Conservation (phyloP, 1,140 invertebrate genomes). For the Harpegnathos saltator region DNA sequence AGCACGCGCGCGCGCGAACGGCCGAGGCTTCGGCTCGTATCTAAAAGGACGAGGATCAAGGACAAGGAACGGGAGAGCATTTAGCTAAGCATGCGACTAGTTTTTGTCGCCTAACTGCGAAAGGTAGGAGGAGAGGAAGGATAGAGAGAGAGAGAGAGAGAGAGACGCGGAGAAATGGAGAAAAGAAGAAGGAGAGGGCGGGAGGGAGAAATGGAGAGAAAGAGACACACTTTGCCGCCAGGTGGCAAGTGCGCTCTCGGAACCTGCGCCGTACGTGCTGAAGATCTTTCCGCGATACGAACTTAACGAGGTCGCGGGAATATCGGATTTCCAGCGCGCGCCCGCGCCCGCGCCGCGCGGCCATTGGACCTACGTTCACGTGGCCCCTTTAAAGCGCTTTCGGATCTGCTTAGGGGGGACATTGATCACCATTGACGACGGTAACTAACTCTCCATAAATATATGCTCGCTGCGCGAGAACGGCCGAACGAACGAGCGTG, state of each 20-base stretch:
- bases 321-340: conserved; percentile 61
- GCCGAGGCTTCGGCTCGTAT: conserved; percentile 61
- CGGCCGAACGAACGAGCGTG: too few species aligned
- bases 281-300: conserved; percentile 75
- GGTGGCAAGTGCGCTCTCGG: conserved; percentile 80
- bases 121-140: conserved; percentile 65
- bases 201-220: conserved; percentile 61
- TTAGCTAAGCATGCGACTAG: conserved; percentile 85
- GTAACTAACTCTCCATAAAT: not conserved
- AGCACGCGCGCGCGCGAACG: too few species aligned
- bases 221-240: conserved; percentile 72
- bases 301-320: conserved; percentile 74
- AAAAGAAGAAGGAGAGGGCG: conserved; percentile 55
- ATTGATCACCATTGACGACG: not conserved
- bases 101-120: conserved; percentile 82
- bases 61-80: conserved; percentile 78
- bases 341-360: too few species aligned
- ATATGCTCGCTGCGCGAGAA: too few species aligned
- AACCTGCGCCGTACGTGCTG: conserved; percentile 67
- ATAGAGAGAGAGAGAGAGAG: conserved; percentile 8
- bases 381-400: not conserved
- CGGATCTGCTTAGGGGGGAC: not conserved
- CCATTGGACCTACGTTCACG: conserved; percentile 44
- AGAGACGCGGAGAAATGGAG: conserved; percentile 49
- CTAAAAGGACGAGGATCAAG: conserved; percentile 75